These are phyloP conservation scores for Poeciliopsis presidionis DNA, from an alignment of 2,797 vertebrate genomes.

Conservation along the genomic window DNA sequence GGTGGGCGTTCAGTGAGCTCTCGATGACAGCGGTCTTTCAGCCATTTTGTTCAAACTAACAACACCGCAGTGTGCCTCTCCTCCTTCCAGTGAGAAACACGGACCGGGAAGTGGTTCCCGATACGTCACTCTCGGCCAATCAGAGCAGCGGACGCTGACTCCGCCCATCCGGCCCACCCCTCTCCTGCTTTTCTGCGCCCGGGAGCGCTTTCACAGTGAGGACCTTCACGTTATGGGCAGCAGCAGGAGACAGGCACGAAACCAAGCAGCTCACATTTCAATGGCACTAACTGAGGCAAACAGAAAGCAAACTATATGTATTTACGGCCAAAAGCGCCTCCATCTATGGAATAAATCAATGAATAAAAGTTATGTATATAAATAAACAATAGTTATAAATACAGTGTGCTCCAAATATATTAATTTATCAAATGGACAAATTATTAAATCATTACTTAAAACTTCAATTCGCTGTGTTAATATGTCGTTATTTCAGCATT, in stretches of 20 bases:
- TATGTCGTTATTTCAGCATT: background rate
- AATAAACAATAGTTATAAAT: background rate
- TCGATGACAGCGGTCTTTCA: constrained; percentile 77
- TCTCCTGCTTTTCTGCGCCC: constrained; percentile 21
- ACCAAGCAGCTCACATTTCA: constrained; percentile 47
- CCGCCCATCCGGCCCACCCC: constrained; percentile 54
- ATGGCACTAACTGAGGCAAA: constrained; percentile 47
- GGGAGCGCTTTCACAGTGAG: constrained; percentile 24
- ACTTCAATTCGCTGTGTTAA: background rate
- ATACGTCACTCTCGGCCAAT: constrained; percentile 73
- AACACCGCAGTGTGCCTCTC: constrained; percentile 75
- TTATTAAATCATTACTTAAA: background rate
- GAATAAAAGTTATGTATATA: background rate
- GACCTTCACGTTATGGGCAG: constrained; percentile 25
- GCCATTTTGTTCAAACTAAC: constrained; percentile 87
- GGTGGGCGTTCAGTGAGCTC: constrained; percentile 77
- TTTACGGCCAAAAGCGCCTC: background rate
- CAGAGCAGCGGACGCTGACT: constrained; percentile 38
- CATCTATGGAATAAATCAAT: background rate
- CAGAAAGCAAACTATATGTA: constrained; percentile 7
- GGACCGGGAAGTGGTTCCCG: constrained; percentile 71
- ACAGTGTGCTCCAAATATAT: background rate
- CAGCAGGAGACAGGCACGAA: background rate
- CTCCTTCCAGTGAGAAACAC: constrained; percentile 66
- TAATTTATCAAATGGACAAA: background rate